A percentile compares a stretch with the other conserved stretches of the same genome.
These are phyloP conservation scores for Mola mola DNA, from an alignment of 2,113 vertebrate genomes.

Conservation along the genomic window DNA sequence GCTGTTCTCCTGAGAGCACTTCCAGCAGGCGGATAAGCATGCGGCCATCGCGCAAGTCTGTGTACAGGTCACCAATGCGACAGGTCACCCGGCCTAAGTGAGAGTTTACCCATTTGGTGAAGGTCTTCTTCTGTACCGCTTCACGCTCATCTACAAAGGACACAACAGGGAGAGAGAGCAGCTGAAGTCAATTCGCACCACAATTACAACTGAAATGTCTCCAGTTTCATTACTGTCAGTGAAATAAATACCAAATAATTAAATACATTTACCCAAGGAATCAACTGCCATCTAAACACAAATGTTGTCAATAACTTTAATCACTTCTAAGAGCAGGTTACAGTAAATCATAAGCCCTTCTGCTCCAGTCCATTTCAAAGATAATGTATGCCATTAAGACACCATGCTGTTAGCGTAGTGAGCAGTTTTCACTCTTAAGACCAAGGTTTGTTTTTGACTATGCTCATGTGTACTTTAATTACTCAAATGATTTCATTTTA, in stretches of 20 bases:
- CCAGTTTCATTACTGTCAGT: background rate
- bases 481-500: background rate
- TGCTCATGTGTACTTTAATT: constrained; percentile 17
- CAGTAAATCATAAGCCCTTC: constrained; percentile 29
- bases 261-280: constrained; percentile 1
- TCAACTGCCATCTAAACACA: constrained; percentile 7
- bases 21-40: constrained; percentile 92
- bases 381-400: constrained; percentile 49
- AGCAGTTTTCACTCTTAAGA: constrained; percentile 35
- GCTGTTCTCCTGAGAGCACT: constrained; percentile 91
- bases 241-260: constrained; percentile 23
- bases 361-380: constrained; percentile 42
- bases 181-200: constrained; percentile 1
- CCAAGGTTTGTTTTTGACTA: constrained; percentile 26
- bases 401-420: constrained; percentile 54
- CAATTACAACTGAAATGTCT: background rate
- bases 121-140: constrained; percentile 95
- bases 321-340: constrained; percentile 18
- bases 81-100: constrained; percentile 91
- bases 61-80: constrained; percentile 92
- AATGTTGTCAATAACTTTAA: constrained; percentile 3
- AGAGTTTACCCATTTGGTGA: constrained; percentile 97
- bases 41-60: constrained; percentile 90
- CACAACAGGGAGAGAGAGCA: constrained; percentile 1
- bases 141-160: constrained; percentile 88